Evolutionary conservation across 2,797 vertebrate species (phyloP).

Genomic region (Uromys caudimaculatus): DNA sequence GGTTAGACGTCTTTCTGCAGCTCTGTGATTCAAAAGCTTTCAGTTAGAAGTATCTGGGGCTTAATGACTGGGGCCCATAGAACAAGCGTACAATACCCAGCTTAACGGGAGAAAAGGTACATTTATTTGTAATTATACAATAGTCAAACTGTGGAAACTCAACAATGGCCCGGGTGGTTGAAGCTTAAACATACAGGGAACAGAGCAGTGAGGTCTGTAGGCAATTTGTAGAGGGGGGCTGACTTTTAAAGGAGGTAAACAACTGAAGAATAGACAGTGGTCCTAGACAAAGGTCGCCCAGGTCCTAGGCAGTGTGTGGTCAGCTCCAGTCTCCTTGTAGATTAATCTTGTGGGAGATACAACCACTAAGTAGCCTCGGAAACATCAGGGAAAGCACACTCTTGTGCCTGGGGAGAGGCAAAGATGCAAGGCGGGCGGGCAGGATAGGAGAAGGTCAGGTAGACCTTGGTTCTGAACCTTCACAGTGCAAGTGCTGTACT

Average conservation of each 20-base stretch:
- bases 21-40: neutral
- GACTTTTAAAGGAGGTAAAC: neutral
- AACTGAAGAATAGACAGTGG: neutral
- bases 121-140: neutral
- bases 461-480: neutral
- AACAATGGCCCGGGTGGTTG: neutral
- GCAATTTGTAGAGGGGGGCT: neutral
- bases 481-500: neutral
- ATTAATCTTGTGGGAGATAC: neutral
- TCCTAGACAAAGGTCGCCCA: neutral
- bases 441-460: no score
- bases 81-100: neutral
- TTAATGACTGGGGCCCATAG: neutral
- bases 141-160: neutral
- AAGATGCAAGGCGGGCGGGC: neutral
- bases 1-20: neutral
- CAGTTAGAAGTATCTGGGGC: neutral
- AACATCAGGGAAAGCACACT: neutral
- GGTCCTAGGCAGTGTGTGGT: neutral
- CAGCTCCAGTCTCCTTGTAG: neutral
- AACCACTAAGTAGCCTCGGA: neutral
- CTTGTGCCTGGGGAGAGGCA: neutral
- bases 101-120: neutral
- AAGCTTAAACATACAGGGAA: neutral
- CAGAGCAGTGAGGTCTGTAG: no score